Evolutionary conservation across 2,888 invertebrate species (phyloP).

Genomic region (Rhamphomyia laevipes): DNA sequence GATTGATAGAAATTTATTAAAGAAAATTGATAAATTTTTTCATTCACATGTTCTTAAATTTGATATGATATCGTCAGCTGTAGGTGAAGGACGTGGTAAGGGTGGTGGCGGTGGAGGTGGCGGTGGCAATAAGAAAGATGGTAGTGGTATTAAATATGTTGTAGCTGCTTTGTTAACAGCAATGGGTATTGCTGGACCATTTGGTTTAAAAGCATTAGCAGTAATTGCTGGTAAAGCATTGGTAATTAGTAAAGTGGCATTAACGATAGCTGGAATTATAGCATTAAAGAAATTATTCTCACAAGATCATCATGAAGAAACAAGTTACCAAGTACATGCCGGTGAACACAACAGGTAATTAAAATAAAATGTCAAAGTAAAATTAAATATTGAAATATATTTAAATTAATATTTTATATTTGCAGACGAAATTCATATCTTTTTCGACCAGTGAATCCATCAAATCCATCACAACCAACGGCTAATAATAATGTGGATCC

Average conservation of each 20-base stretch:
- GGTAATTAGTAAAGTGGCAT: conserved; percentile 59
- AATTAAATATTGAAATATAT: too few relatives aligned
- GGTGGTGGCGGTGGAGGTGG: conserved; percentile 12
- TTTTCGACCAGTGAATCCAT: conserved; percentile 45
- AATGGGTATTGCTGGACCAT: conserved; percentile 55
- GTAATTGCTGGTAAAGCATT: conserved; percentile 60
- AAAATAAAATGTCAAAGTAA: too few relatives aligned
- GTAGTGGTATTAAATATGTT: conserved; percentile 39
- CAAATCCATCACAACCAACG: conserved; percentile 25
- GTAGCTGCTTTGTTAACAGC: conserved; percentile 50
- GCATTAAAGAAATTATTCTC: conserved; percentile 61
- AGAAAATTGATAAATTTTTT: conserved; percentile 47
- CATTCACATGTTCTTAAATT: conserved; percentile 52
- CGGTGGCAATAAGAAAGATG: conserved; percentile 41
- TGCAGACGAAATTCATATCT: conserved; percentile 49
- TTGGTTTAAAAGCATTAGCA: conserved; percentile 57
- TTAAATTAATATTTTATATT: too few relatives aligned
- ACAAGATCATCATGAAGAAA: conserved; percentile 50
- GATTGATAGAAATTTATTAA: conserved; percentile 40
- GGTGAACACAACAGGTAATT: conserved; percentile 48
- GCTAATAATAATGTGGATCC: conserved; percentile 38
- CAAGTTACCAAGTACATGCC: conserved; percentile 57
- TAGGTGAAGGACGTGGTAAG: conserved; percentile 20
- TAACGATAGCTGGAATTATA: conserved; percentile 60
- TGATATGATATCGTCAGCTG: conserved; percentile 38